Conservation (phyloP, 2,888 invertebrate species). For the Cryptocephalus primarius region DNA sequence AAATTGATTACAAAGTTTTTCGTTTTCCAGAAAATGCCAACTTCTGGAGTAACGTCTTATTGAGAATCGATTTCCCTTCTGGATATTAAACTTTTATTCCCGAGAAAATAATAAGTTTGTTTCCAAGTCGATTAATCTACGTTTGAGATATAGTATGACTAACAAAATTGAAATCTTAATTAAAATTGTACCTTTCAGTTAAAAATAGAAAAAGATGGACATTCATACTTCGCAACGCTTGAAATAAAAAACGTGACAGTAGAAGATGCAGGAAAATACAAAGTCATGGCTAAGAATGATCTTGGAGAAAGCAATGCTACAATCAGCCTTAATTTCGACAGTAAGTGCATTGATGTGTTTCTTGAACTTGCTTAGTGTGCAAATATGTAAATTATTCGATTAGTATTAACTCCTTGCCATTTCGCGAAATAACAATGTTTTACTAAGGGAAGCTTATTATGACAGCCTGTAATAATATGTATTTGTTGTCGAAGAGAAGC, state of each 20-base stretch:
- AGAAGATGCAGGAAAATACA: conserved; percentile 95
- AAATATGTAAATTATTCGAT: conserved; percentile 7
- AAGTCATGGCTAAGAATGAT: conserved; percentile 95
- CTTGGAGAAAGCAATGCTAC: conserved; percentile 95
- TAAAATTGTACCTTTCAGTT: conserved; percentile 45
- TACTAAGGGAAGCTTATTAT: conserved; percentile 7
- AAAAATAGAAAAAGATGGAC: conserved; percentile 81
- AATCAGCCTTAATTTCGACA: conserved; percentile 95
- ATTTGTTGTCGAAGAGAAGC: no score
- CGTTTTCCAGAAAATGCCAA: no score
- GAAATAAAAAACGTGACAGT: conserved; percentile 91
- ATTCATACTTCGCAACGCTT: conserved; percentile 86
- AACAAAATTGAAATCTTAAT: no score
- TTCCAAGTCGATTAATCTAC: no score
- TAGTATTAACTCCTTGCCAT: not conserved
- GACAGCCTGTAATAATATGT: no score
- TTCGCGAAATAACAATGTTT: conserved; percentile 12
- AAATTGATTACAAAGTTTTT: no score
- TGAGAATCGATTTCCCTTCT: no score
- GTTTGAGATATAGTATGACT: no score
- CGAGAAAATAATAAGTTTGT: no score
- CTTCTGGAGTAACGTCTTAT: no score
- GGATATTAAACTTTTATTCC: no score
- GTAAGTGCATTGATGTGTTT: conserved; percentile 55
- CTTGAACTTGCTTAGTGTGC: conserved; percentile 17